These are phyloP conservation scores for Brachionus koreanus DNA, from an alignment of 1,140 invertebrate genomes.

Conservation along the genomic window DNA sequence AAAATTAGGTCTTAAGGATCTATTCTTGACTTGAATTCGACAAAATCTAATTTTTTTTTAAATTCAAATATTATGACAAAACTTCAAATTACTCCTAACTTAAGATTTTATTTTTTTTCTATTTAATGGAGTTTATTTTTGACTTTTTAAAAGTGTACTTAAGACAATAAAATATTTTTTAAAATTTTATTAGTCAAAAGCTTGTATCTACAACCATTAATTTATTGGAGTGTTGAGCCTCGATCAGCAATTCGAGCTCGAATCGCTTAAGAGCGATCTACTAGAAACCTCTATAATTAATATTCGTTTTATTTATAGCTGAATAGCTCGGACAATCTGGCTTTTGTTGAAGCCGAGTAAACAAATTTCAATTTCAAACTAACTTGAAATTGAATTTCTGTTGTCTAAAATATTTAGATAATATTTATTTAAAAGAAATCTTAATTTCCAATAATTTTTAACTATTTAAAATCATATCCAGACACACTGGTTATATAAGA, in stretches of 20 bases:
- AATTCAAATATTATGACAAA: constrained; percentile 1
- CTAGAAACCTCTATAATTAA: constrained; percentile 1
- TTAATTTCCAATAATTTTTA: background rate
- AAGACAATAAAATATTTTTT: background rate
- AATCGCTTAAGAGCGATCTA: background rate
- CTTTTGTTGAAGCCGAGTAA: background rate
- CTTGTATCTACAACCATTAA: constrained; percentile 2
- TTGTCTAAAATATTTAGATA: constrained; percentile 22
- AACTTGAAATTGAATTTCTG: background rate
- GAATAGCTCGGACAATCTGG: constrained; percentile 37
- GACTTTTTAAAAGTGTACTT: constrained; percentile 2
- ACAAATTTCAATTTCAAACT: background rate
- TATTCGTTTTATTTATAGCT: constrained; percentile 23
- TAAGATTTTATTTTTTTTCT: background rate
- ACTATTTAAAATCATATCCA: constrained; percentile 4
- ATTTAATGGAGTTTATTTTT: background rate
- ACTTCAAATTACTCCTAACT: background rate
- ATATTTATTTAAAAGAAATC: background rate
- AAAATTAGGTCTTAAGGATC: background rate
- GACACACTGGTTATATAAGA: background rate
- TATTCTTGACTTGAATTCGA: background rate
- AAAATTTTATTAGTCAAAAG: constrained; percentile 1
- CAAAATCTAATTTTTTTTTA: background rate
- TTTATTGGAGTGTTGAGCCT: background rate
- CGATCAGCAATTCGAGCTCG: background rate